These are phyloP conservation scores for Helobdella robusta DNA, from an alignment of 2,888 invertebrate species.

Conservation along the genomic window DNA sequence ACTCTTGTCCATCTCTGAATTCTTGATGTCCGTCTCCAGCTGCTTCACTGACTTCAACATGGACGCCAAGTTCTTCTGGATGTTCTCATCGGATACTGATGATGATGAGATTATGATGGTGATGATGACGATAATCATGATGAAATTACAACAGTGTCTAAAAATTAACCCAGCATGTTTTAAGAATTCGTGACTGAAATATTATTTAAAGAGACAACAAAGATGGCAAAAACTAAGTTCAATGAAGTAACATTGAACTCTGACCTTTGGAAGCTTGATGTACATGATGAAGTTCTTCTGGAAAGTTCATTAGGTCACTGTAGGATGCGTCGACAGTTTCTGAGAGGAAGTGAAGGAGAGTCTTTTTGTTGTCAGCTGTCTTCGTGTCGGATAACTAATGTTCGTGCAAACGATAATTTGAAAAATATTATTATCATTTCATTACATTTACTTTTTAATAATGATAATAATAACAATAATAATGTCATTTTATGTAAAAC, in stretches of 20 bases:
- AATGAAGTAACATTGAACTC: neutral
- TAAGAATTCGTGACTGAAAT: neutral
- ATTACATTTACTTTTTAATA: too few species aligned
- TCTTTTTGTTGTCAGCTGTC: conserved; percentile 80
- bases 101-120: neutral
- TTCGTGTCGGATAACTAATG: conserved; percentile 58
- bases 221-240: neutral
- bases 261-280: conserved; percentile 65
- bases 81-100: conserved; percentile 51
- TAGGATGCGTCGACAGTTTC: conserved; percentile 78
- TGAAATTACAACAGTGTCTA: neutral
- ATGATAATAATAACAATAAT: too few species aligned
- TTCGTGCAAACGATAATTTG: too few species aligned
- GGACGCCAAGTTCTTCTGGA: conserved; percentile 55
- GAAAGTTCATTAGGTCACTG: conserved; percentile 71
- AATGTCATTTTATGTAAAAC: too few species aligned
- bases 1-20: conserved; percentile 64
- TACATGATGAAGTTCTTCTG: conserved; percentile 79
- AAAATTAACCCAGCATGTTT: neutral
- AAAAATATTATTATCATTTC: too few species aligned
- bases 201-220: neutral
- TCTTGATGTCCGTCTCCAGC: conserved; percentile 78
- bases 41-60: conserved; percentile 80
- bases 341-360: conserved; percentile 80
- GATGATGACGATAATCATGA: neutral